Base-by-base conservation (phyloP, 2,113 vertebrate genomes). In the Scophthalmus maximus region DNA sequence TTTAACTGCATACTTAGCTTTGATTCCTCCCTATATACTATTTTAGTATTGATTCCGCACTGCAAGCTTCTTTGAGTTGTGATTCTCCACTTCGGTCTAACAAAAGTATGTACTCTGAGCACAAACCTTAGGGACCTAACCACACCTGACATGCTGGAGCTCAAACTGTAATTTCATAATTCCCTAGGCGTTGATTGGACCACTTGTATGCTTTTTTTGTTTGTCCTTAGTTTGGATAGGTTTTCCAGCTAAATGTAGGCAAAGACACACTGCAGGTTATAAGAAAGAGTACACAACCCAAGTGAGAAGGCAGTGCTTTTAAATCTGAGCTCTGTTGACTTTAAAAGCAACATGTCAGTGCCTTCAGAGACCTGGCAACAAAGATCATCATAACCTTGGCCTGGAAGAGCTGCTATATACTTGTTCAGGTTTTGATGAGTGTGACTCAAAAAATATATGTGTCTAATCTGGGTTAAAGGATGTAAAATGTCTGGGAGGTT, bases 1-100 rank as follows among this genome's bases (percentile, higher is more conserved):
- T 68, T 84, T 83, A 53, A 76, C 78, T 79, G 81, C 70, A 77
- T 60, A 74, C 68, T 70, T 62, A 53, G 55, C 78, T 87, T 90
- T 86, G 78, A 79, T 85, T 80, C 36, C 58, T 82, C 67, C 63
- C 69, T 67, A 59, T 34, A 76, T 58, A 66, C 59, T 44, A 27
- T 59, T 70, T 76, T 81, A 62, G 59, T 68, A 86, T 78, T 57
- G 81, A 88, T 88, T 87, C 75, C 56, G 68, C 71, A 25, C 66
- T 56, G 51, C 76, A 74, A 73, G 59, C 70, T 49, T 69, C 70
- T 67, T 47, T 3, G 69, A 74, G 61, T 27, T 78, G 47, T 44
- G 61, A 80, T 69, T 75, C 73, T 68, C 52, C 61, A 60, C 52
- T 71, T 79, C 7, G 42, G 73, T 80, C 59, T 72, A 69, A 64